These are phyloP conservation scores for Drosophila triauraria DNA, from an alignment of 1,140 invertebrate species.

Conservation along the genomic window DNA sequence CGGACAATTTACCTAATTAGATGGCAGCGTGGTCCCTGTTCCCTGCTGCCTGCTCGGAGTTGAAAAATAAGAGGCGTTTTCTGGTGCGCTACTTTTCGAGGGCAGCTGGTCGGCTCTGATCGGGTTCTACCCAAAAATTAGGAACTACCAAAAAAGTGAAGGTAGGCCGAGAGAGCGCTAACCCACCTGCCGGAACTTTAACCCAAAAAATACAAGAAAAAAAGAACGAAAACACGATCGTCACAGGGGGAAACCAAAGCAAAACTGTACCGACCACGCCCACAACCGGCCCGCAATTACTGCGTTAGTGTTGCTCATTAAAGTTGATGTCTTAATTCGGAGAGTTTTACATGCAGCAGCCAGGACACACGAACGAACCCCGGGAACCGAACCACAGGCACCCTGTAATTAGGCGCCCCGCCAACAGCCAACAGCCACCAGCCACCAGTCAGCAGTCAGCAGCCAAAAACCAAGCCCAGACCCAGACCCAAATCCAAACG, in stretches of 20 bases:
- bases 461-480: slow-evolving; percentile 12
- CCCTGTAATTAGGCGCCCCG: slow-evolving; percentile 81
- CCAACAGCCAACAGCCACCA: slow-evolving; percentile 27
- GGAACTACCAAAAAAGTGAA: slow-evolving; percentile 61
- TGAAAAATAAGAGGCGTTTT: slow-evolving; percentile 65
- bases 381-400: slow-evolving; percentile 46
- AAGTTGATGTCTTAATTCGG: slow-evolving; percentile 81
- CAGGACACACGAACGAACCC: slow-evolving; percentile 41
- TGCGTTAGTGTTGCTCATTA: slow-evolving; percentile 81
- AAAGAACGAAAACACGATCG: slow-evolving; percentile 30
- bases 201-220: slow-evolving; percentile 35
- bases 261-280: slow-evolving; percentile 67
- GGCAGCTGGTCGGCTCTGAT: slow-evolving; percentile 33
- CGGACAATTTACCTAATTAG: slow-evolving; percentile 81
- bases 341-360: slow-evolving; percentile 68
- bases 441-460: slow-evolving; percentile 1
- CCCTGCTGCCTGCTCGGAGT: slow-evolving; percentile 11
- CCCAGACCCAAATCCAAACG: slow-evolving; percentile 30
- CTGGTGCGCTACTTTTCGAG: slow-evolving; percentile 73
- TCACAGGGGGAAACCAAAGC: slow-evolving; percentile 63
- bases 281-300: slow-evolving; percentile 66
- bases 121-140: slow-evolving; percentile 56
- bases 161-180: slow-evolving; percentile 35
- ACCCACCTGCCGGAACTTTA: slow-evolving; percentile 76
- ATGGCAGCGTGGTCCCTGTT: slow-evolving; percentile 40